Evolutionary conservation across 2,888 invertebrate genomes (phyloP), one percentile per base, ranked within the genome.

Genomic region (Clitarchus hookeri): DNA sequence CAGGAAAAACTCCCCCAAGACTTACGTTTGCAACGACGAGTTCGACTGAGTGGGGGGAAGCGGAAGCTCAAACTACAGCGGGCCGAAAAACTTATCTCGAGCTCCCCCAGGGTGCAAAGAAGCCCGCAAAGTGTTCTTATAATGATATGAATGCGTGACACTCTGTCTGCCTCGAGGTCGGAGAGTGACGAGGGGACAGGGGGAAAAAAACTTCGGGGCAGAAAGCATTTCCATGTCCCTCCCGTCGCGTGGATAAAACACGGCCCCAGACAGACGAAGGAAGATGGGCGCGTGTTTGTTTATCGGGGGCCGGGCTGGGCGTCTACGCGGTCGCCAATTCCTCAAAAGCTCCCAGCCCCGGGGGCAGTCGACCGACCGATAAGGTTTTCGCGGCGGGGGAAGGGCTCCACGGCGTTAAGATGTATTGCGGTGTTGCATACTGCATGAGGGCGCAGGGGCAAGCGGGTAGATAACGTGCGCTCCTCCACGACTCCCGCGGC

Each of bases 351-450:
- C 65, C 65, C 36, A 36, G 65, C 65, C 8, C 65, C n/a, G n/a
- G n/a, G n/a, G 16, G 65, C 65, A 19, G 36, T 36, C 36, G 36
- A 36, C 36, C 2, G 36, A 36, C 2, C 36, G 36, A 36, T 36
- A 36, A 36, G 36, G 36, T 36, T 36, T 36, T 36, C 36, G 36
- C 36, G 36, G n/a, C n/a, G n/a, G n/a, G 65, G 16, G 6, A 65
- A 65, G n/a, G 65, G 65, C n/a, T 1, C 23, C 23, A 0, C n/a
- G 65, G 65, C 65, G 53, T 19, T 53, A 65, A 65, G 65, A 65
- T 8, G 65, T 65, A 65, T n/a, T n/a, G 65, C 65, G 65, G 65
- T 65, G 65, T 65, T 65, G 65, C 65, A 65, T 65, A 65, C 65
- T 65, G 65, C 65, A 65, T 65, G 65, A 65, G 65, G 65, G n/a